Evolutionary conservation across 2,888 invertebrate genomes (phyloP).

Genomic region (Plusia festucae): DNA sequence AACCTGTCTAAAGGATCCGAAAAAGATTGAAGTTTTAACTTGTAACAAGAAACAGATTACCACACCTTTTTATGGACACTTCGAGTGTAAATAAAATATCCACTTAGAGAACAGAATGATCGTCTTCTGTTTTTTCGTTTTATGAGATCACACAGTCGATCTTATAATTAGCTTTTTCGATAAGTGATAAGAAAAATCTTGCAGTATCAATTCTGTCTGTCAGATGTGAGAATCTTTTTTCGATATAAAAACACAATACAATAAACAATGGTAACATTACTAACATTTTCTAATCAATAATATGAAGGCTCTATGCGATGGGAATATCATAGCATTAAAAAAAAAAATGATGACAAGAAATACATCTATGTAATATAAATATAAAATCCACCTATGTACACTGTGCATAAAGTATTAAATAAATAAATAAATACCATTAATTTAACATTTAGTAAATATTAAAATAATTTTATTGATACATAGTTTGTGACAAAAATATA

Average conservation of each 20-base stretch:
- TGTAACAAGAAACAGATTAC: slow-evolving; percentile 10
- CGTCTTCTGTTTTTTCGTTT: slow-evolving; percentile 14
- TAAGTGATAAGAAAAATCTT: not conserved
- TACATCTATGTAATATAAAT: too few species aligned
- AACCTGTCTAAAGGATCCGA: not conserved
- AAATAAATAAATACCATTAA: too few species aligned
- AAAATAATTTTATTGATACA: too few species aligned
- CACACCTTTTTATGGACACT: slow-evolving; percentile 39
- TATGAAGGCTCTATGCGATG: slow-evolving; percentile 8
- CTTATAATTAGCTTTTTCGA: not conserved
- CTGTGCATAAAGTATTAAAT: too few species aligned
- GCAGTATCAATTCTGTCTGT: not conserved
- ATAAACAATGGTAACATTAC: slow-evolving; percentile 23
- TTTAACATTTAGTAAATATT: too few species aligned
- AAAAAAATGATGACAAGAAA: too few species aligned
- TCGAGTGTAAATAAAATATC: slow-evolving; percentile 22
- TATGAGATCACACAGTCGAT: not conserved
- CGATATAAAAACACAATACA: slow-evolving; percentile 19
- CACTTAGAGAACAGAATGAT: slow-evolving; percentile 20
- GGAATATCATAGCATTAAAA: slow-evolving; percentile 25
- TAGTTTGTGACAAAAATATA: too few species aligned
- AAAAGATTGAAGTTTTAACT: slow-evolving; percentile 3
- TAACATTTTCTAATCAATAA: slow-evolving; percentile 29
- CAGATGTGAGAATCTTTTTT: not conserved
- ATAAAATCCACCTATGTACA: too few species aligned